A percentile compares a stretch with the other conserved stretches of the same genome.
These are phyloP conservation scores for Myotis brandtii DNA, from an alignment of 2,113 vertebrate genomes.

Conservation along the genomic window DNA sequence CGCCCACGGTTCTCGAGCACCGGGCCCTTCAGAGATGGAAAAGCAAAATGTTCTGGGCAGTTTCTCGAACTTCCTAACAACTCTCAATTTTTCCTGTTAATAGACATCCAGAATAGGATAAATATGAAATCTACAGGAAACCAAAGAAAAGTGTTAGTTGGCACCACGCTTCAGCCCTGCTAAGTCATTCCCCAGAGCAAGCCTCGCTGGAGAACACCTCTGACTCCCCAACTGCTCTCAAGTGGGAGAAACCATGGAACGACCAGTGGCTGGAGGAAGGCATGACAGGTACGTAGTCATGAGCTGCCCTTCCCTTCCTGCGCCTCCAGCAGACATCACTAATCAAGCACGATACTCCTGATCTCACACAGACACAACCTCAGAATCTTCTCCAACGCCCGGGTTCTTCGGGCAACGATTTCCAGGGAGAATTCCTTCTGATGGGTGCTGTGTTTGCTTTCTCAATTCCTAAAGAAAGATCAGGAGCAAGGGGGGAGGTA, in stretches of 20 bases:
- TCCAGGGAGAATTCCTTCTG: neutral
- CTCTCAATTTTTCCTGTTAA: neutral
- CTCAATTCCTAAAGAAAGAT: neutral
- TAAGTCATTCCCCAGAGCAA: slow-evolving; percentile 17
- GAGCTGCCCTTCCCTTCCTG: neutral
- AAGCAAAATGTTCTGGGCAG: neutral
- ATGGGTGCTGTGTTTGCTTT: neutral
- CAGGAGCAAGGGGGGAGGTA: neutral
- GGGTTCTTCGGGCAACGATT: neutral
- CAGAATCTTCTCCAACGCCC: neutral
- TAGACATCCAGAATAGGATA: neutral
- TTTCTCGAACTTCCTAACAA: neutral
- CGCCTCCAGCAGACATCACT: neutral
- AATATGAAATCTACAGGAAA: neutral
- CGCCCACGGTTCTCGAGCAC: neutral
- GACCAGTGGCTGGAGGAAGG: neutral
- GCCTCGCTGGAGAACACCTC: neutral
- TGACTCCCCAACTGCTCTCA: neutral
- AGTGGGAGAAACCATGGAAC: neutral
- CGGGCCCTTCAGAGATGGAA: neutral
- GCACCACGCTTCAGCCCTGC: neutral
- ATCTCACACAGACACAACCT: neutral
- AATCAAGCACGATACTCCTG: neutral
- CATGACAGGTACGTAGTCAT: neutral
- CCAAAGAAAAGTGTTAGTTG: slow-evolving; percentile 11